phyloP scores from a whole-genome alignment of 2,797 vertebrate species.

The Anguilla anguilla region DNA sequence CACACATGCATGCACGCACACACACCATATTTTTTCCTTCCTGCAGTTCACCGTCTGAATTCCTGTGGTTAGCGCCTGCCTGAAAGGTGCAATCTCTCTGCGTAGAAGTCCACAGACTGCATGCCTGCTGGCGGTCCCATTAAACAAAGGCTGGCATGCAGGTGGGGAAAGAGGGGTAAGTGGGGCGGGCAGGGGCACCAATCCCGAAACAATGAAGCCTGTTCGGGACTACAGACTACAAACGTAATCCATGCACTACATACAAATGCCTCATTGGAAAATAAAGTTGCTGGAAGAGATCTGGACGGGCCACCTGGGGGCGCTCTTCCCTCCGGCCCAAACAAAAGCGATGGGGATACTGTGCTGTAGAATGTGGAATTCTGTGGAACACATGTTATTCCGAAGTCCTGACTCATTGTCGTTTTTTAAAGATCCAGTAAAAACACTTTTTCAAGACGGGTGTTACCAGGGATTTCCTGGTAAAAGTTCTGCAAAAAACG shows the following conservation, averaged over 20 bases:
- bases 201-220: conserved; percentile 37
- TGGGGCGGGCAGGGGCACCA: not conserved
- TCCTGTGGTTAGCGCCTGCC: not conserved
- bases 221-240: not conserved
- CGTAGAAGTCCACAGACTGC: conserved; percentile 2
- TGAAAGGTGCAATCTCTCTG: not conserved
- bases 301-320: not conserved
- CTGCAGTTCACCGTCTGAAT: not conserved
- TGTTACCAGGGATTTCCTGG: too few relatives aligned
- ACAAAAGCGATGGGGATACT: not conserved
- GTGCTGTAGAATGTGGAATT: not conserved
- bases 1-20: too few relatives aligned
- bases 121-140: conserved; percentile 62
- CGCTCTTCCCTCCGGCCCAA: too few relatives aligned
- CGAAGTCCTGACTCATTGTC: too few relatives aligned
- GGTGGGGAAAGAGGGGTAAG: conserved; percentile 40
- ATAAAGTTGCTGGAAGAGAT: not conserved
- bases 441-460: too few relatives aligned
- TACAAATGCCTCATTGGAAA: not conserved
- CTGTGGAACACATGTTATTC: not conserved
- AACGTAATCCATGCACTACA: not conserved
- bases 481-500: not conserved
- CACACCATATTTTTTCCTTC: not conserved
- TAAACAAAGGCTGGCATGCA: conserved; percentile 66
- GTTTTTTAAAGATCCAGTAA: too few relatives aligned